A percentile compares a stretch with the other conserved stretches of the same genome.
phyloP scores from a whole-genome alignment of 2,888 invertebrate genomes.

The Lasioglossum leucozonium region DNA sequence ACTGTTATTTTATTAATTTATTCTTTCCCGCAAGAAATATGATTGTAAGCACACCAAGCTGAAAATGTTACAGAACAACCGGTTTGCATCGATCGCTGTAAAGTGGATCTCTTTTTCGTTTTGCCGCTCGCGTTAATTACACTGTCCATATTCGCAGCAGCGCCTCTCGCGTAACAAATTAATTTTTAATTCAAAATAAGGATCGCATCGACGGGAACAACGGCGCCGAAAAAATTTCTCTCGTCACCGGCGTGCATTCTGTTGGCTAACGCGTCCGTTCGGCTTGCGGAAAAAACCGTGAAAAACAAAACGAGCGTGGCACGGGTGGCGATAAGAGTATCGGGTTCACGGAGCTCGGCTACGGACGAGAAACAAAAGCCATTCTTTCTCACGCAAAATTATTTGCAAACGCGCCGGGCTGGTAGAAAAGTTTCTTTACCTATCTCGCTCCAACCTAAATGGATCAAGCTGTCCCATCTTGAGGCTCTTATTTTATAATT shows the following conservation, averaged over 20 bases:
- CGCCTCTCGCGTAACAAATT: neutral
- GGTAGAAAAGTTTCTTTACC: constrained; percentile 20
- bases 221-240: neutral
- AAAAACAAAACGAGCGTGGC: neutral
- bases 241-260: constrained; percentile 3
- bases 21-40: neutral
- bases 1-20: neutral
- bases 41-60: neutral
- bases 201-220: neutral
- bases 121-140: neutral
- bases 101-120: neutral
- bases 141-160: too few species aligned
- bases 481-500: neutral
- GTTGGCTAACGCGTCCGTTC: neutral
- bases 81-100: neutral
- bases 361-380: constrained; percentile 21
- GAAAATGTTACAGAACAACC: neutral
- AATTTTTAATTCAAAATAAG: neutral
- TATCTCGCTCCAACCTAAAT: neutral
- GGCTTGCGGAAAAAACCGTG: neutral
- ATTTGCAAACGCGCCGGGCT: constrained; percentile 31
- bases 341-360: neutral
- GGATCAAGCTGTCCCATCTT: neutral
- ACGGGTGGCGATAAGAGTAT: constrained; percentile 17
- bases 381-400: constrained; percentile 29